These are phyloP conservation scores for Montipora efflorescens DNA, from an alignment of 64 coral and sea anemone species.

Conservation along the genomic window DNA sequence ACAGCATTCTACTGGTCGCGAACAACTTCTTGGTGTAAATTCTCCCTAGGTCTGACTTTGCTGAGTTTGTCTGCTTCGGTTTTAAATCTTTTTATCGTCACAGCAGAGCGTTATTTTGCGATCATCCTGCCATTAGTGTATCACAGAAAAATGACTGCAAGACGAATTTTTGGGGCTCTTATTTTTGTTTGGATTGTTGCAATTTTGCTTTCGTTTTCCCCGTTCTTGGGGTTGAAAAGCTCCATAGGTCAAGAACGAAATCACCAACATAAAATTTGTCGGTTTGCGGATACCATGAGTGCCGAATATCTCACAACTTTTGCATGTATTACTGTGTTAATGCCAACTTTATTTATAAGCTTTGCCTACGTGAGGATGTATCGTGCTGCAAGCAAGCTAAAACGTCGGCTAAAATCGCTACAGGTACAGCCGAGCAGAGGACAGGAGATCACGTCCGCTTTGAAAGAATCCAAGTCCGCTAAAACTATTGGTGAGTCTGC, in stretches of 20 bases:
- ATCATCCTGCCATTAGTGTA: constrained; percentile 67
- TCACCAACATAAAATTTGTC: constrained; percentile 52
- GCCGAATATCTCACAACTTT: constrained; percentile 57
- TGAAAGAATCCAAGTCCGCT: constrained; percentile 71
- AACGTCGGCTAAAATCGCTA: constrained; percentile 16
- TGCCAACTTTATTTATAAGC: constrained; percentile 68
- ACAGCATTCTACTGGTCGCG: constrained; percentile 42
- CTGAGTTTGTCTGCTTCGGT: constrained; percentile 79
- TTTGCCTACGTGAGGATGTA: constrained; percentile 63
- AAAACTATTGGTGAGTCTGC: constrained; percentile 68
- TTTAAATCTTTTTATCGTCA: constrained; percentile 67
- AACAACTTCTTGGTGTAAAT: constrained; percentile 51
- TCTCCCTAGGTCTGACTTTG: constrained; percentile 59
- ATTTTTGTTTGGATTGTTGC: constrained; percentile 38
- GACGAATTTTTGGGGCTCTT: constrained; percentile 33
- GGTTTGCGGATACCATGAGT: constrained; percentile 71
- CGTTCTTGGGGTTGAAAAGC: constrained; percentile 40
- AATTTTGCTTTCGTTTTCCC: constrained; percentile 55
- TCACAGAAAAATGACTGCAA: constrained; percentile 57
- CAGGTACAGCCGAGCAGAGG: constrained; percentile 5
- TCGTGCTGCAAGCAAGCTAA: constrained; percentile 39
- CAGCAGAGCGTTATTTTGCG: constrained; percentile 63
- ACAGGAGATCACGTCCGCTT: neutral
- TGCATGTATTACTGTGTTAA: constrained; percentile 37
- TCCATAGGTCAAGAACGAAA: constrained; percentile 25